A percentile compares a stretch with the other conserved stretches of the same genome.
Evolutionary conservation across 2,113 vertebrate genomes (phyloP).

Genomic region (Hiodon alosoides): DNA sequence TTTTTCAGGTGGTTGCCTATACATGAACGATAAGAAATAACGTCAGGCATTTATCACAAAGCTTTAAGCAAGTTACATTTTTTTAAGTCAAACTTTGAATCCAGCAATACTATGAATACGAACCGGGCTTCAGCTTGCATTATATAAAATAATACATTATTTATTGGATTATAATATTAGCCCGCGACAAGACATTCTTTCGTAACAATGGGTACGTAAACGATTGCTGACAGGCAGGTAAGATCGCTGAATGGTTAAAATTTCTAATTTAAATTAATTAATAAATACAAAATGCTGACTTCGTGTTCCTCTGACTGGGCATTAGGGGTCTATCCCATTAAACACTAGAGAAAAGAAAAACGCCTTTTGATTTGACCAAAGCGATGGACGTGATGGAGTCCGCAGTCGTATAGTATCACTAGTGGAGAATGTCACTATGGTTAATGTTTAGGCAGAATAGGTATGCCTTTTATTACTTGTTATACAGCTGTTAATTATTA

Average conservation of each 20-base stretch:
- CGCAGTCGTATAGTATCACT: background rate
- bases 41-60: background rate
- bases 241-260: conserved; percentile 1
- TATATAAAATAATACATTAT: conserved; percentile 25
- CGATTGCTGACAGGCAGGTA: conserved; percentile 6
- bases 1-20: no score
- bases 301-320: background rate
- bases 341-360: background rate
- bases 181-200: background rate
- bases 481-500: conserved; percentile 41
- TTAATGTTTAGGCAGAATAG: conserved; percentile 21
- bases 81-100: no score
- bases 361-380: background rate
- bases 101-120: no score
- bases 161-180: background rate
- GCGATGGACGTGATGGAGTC: background rate
- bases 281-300: background rate
- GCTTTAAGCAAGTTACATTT: background rate
- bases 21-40: no score
- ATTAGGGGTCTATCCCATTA: background rate
- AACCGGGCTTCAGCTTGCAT: no score
- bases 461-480: conserved; percentile 22
- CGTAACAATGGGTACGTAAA: conserved; percentile 12
- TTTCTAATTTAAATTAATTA: background rate
- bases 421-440: background rate